Conservation (phyloP, 2,113 vertebrate genomes). For the Calyptommatus sinebrachiatus region DNA sequence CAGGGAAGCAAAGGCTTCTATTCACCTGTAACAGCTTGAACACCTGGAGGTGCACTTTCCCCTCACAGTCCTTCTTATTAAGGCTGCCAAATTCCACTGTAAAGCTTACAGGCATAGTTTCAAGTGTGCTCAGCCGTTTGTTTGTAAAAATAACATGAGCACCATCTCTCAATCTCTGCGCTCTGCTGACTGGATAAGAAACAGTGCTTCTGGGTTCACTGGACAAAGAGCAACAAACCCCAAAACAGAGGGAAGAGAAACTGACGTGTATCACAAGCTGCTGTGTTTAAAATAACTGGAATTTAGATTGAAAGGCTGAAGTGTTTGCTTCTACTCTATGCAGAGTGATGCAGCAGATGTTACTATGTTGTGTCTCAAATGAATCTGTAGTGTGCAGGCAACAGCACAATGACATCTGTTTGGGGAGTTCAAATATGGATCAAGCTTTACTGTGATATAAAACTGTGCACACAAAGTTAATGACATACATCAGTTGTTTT, state of each 20-base stretch:
- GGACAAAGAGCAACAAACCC: slow-evolving; percentile 11
- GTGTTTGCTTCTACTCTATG: background rate
- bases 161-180: background rate
- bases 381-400: slow-evolving; percentile 20
- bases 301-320: slow-evolving; percentile 33
- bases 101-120: slow-evolving; percentile 38
- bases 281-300: slow-evolving; percentile 19
- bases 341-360: slow-evolving; percentile 29
- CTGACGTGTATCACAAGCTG: slow-evolving; percentile 15
- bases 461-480: slow-evolving; percentile 28
- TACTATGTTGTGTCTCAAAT: slow-evolving; percentile 33
- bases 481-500: slow-evolving; percentile 41
- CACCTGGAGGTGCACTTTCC: slow-evolving; percentile 57
- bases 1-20: slow-evolving; percentile 4
- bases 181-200: slow-evolving; percentile 13
- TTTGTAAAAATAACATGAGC: slow-evolving; percentile 47
- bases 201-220: background rate
- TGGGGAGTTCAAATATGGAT: slow-evolving; percentile 38
- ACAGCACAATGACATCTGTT: slow-evolving; percentile 48
- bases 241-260: background rate
- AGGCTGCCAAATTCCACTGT: slow-evolving; percentile 28
- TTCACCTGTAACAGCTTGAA: slow-evolving; percentile 61
- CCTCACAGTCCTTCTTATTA: slow-evolving; percentile 37
- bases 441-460: slow-evolving; percentile 30
- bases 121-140: slow-evolving; percentile 27